phyloP scores from a whole-genome alignment of 2,797 vertebrate genomes.

The Scleropages formosus region DNA sequence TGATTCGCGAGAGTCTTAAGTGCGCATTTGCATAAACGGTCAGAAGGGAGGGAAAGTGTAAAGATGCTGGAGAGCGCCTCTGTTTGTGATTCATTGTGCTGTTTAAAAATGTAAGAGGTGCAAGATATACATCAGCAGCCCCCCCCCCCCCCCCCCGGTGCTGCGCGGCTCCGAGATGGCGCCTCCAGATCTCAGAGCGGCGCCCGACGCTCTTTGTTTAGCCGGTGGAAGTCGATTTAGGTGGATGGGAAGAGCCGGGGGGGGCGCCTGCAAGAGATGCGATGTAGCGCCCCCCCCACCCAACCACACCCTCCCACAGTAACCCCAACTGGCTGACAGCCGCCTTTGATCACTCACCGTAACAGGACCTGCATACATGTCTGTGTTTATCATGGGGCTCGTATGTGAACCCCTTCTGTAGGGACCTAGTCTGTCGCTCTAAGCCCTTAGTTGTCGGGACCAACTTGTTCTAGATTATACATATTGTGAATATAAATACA shows the following conservation, averaged over 20 bases:
- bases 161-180: constrained; percentile 6
- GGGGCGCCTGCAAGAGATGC: neutral
- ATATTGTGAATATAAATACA: no score
- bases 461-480: no score
- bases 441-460: no score
- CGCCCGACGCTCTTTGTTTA: neutral
- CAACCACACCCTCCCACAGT: neutral
- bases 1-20: no score
- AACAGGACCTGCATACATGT: neutral
- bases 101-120: constrained; percentile 15
- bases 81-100: neutral
- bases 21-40: constrained; percentile 1
- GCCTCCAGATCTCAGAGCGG: neutral
- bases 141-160: neutral
- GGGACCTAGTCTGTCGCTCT: no score
- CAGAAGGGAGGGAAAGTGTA: neutral
- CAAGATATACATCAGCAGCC: neutral
- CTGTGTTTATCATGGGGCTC: neutral
- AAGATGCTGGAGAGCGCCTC: neutral
- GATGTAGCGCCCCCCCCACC: neutral
- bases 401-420: neutral
- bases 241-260: neutral
- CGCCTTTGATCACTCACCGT: neutral
- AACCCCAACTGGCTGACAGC: neutral
- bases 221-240: neutral